These are phyloP conservation scores for Limenitis camilla DNA, from an alignment of 2,888 invertebrate genomes.

Conservation along the genomic window DNA sequence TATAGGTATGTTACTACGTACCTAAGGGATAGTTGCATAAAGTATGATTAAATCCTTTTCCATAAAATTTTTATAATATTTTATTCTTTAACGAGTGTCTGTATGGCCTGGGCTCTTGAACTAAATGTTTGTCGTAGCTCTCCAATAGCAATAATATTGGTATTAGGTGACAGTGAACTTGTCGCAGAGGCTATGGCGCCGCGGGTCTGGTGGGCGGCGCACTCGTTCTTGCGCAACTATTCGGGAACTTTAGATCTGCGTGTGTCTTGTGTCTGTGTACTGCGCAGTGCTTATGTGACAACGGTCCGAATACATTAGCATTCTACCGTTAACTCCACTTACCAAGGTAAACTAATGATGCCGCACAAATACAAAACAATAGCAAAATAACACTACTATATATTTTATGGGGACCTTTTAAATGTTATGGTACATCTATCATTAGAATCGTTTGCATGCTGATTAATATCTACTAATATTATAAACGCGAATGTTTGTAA, in stretches of 20 bases:
- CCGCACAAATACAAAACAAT: constrained; percentile 36
- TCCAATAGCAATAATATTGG: constrained; percentile 7
- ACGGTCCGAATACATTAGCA: constrained; percentile 58
- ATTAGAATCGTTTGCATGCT: too few relatives aligned
- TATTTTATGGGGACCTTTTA: too few relatives aligned
- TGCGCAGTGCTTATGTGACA: constrained; percentile 37
- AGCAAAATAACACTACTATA: constrained; percentile 22
- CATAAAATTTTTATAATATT: too few relatives aligned
- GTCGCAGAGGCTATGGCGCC: constrained; percentile 35
- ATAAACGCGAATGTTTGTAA: too few relatives aligned
- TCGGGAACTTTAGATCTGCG: constrained; percentile 45
- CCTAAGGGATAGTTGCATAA: too few relatives aligned
- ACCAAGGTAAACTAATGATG: constrained; percentile 49
- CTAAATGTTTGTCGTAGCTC: neutral
- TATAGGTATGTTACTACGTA: too few relatives aligned
- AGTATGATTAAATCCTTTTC: too few relatives aligned
- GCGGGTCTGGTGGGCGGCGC: constrained; percentile 47
- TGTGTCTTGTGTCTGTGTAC: constrained; percentile 6
- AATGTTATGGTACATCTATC: too few relatives aligned
- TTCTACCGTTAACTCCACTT: constrained; percentile 65
- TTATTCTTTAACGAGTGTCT: too few relatives aligned
- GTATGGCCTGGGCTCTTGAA: too few relatives aligned
- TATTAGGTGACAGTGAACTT: constrained; percentile 62
- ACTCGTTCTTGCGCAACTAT: constrained; percentile 62
- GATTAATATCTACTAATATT: too few relatives aligned